Conservation (phyloP, 2,797 vertebrate genomes). For the Sebastes steindachneri region DNA sequence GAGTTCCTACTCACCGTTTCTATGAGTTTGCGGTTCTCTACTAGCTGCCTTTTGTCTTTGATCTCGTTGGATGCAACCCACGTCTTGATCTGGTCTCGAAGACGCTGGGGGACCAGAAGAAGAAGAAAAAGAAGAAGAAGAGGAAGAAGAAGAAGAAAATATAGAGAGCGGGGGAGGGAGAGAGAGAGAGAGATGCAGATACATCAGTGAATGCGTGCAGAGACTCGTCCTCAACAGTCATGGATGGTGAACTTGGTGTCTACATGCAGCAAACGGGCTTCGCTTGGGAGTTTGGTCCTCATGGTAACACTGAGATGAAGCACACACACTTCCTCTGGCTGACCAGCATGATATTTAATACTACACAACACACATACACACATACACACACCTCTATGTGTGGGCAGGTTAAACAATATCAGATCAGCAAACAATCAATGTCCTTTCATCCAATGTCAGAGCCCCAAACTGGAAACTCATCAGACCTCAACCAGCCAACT, state of each 20-base stretch:
- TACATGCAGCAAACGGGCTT: slow-evolving; percentile 36
- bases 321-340: slow-evolving; percentile 29
- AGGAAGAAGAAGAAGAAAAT: no score
- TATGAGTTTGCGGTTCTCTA: slow-evolving; percentile 94
- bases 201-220: slow-evolving; percentile 31
- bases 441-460: background rate
- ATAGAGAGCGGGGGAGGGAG: background rate
- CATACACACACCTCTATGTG: background rate
- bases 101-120: slow-evolving; percentile 81
- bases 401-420: background rate
- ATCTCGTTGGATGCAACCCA: slow-evolving; percentile 97
- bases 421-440: slow-evolving; percentile 5
- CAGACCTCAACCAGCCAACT: background rate
- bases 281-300: slow-evolving; percentile 62
- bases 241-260: slow-evolving; percentile 43
- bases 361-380: background rate
- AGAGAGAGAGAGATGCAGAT: slow-evolving; percentile 19
- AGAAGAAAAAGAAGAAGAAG: background rate
- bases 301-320: slow-evolving; percentile 49
- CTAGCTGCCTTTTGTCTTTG: slow-evolving; percentile 96
- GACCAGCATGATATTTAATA: slow-evolving; percentile 49
- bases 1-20: slow-evolving; percentile 86
- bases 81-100: slow-evolving; percentile 97
- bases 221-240: slow-evolving; percentile 61
- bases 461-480: background rate